Base-by-base conservation (phyloP, 1,140 invertebrate species). In the Cydia strobilella region DNA sequence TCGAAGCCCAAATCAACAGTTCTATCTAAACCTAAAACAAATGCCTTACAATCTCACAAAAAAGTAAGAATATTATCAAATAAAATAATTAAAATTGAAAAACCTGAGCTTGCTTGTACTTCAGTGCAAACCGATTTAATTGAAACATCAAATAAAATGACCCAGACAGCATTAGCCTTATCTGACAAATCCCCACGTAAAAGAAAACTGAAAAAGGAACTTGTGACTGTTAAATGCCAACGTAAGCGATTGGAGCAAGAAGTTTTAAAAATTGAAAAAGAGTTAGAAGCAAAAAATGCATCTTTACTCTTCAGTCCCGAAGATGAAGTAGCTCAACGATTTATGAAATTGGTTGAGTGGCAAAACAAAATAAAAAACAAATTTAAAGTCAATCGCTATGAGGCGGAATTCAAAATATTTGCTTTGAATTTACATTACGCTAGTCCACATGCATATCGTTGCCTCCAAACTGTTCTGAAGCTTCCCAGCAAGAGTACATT, bases 401-500 rank as follows among this genome's bases (percentile, higher is more conserved):
- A 62, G 2, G 35, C 75, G 12, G 54, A 65, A 25, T 73, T 59
- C 31, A 76, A 76, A 62, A 20, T 45, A 4, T 76, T 76, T 66
- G 75, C 75, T 48, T 73, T 73, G 54, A 79, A 73, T 31, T 74
- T 79, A 23, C 59, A 73, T 65, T 76, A 54, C 59, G 63, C 66
- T 62, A 62, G 54, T 62, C 54, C 54, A 62, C 54, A 62, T 23
- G 18, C 54, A 12, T 62, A 62, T 42, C 25, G 75, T 62, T 59
- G 39, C 63, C 69, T 76, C 15, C 10, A n/a, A n/a, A n/a, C n/a
- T n/a, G n/a, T n/a, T n/a, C n/a, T n/a, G n/a, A n/a, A n/a, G n/a
- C n/a, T 79, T 9, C 77, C 73, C 1, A 72, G 39, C 63, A 59
- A 79, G 76, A 76, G 69, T 51, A 74, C 73, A 9, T 20, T 79